Evolutionary conservation across 1,140 invertebrate species (phyloP).

Genomic region (Monochamus saltuarius): DNA sequence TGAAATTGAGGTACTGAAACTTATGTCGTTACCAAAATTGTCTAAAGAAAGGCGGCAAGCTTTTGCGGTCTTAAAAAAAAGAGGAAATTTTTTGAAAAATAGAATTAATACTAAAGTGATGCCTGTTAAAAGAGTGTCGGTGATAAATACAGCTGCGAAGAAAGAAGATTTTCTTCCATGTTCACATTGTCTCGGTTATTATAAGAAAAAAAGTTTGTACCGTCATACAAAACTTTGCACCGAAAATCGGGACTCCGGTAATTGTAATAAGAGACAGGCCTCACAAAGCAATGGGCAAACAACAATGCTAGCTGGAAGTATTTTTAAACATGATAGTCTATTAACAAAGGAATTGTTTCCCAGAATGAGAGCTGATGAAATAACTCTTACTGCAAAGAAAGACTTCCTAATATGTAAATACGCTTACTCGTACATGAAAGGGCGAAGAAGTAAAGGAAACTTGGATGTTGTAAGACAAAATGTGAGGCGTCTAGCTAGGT

Average conservation of each 20-base stretch:
- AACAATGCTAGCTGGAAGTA: not conserved
- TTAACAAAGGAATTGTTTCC: conserved; percentile 19
- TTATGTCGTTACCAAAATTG: not conserved
- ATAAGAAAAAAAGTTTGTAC: no score
- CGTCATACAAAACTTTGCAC: no score
- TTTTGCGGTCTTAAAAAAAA: no score
- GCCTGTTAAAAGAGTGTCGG: no score
- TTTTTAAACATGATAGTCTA: conserved; percentile 17
- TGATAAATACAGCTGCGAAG: no score
- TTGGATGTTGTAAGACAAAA: not conserved
- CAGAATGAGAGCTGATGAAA: conserved; percentile 13
- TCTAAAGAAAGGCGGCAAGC: no score
- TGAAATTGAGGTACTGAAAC: conserved; percentile 6
- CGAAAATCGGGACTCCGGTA: not conserved
- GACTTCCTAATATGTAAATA: not conserved
- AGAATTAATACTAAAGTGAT: no score
- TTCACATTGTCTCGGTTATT: no score
- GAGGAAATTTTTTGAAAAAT: no score
- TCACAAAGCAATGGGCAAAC: no score
- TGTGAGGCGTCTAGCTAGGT: not conserved
- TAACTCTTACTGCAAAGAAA: not conserved
- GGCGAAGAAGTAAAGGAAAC: conserved; percentile 1
- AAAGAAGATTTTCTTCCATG: no score
- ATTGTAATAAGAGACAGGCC: no score
- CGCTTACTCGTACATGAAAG: conserved; percentile 4